A percentile compares a stretch with the other conserved stretches of the same genome.
phyloP scores from a whole-genome alignment of 2,113 vertebrate species.

The Lucifuga dentata region DNA sequence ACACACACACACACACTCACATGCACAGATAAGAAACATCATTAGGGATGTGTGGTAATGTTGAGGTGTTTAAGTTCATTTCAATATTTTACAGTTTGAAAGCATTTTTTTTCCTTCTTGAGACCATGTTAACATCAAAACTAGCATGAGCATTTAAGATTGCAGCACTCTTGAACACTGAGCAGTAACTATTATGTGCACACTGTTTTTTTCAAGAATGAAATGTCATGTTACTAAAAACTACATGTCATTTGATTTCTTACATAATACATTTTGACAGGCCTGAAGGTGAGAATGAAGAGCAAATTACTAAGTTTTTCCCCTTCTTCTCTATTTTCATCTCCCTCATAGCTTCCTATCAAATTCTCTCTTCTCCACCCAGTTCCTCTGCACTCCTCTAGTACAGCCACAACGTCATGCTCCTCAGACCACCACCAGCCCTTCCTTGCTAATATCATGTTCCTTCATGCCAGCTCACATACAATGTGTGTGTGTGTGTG shows the following conservation, averaged over 20 bases:
- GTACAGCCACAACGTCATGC: background rate
- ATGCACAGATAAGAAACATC: slow-evolving; percentile 36
- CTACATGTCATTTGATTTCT: slow-evolving; percentile 2
- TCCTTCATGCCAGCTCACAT: background rate
- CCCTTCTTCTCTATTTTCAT: no score
- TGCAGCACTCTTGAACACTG: no score
- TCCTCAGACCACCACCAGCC: background rate
- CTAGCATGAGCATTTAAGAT: no score
- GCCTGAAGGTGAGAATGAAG: background rate
- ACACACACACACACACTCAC: slow-evolving; percentile 4
- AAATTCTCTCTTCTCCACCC: background rate
- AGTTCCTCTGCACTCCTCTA: background rate
- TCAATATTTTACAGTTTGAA: slow-evolving; percentile 29
- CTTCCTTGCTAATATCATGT: background rate
- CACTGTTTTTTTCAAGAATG: background rate
- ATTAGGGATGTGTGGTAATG: slow-evolving; percentile 26
- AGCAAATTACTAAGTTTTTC: no score
- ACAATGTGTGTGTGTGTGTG: background rate
- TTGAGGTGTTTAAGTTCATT: background rate
- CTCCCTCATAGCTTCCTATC: background rate
- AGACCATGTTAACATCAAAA: no score
- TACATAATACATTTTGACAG: slow-evolving; percentile 1
- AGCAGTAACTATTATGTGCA: no score
- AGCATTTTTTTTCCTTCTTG: no score
- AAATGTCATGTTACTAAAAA: background rate